Evolutionary conservation across 2,888 invertebrate genomes (phyloP), one percentile per base, ranked within the genome.

Genomic region (Apamea sordens): DNA sequence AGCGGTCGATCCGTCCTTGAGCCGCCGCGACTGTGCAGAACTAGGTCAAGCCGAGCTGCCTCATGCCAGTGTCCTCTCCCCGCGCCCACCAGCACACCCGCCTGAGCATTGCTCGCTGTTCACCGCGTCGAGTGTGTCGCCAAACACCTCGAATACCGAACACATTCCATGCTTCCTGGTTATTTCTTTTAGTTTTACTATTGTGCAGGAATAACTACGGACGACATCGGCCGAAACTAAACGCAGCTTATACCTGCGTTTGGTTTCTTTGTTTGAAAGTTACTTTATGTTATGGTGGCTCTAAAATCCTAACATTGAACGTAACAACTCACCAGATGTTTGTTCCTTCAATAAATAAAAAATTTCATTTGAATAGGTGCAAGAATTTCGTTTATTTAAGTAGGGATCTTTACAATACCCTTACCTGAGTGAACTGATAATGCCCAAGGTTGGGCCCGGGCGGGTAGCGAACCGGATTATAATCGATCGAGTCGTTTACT

Each of bases 1-100:
- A 96, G 95, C 96, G 94, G 94, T 93, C 95, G 95, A 95, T 95
- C 94, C 94, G 97, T 96, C 97, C 96, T 97, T 97, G 96, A 96
- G 96, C 94, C 93, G 93, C 86, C 92, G 94, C 94, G 93, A 94
- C 93, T 95, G 91, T 92, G 92, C 94, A 94, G 93, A 97, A 95
- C 95, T 96, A 93, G 96, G 96, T 96, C 96, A 96, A 91, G 90
- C 92, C 93, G 92, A 94, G 93, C 93, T 94, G 92, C 94, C 93
- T 93, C 93, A 93, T 92, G 92, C 91, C 93, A 89, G 89, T 90
- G 90, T 90, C 90, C 90, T 88, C 90, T 89, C 89, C 92, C 90
- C 93, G 91, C 92, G 86, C 91, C 84, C 92, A 89, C 89, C 89
- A 88, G 87, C 90, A 85, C 90, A 80, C 89, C 87, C 87, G 88